These are phyloP conservation scores for Leontopithecus rosalia DNA, from an alignment of 2,797 vertebrate genomes.

Conservation along the genomic window DNA sequence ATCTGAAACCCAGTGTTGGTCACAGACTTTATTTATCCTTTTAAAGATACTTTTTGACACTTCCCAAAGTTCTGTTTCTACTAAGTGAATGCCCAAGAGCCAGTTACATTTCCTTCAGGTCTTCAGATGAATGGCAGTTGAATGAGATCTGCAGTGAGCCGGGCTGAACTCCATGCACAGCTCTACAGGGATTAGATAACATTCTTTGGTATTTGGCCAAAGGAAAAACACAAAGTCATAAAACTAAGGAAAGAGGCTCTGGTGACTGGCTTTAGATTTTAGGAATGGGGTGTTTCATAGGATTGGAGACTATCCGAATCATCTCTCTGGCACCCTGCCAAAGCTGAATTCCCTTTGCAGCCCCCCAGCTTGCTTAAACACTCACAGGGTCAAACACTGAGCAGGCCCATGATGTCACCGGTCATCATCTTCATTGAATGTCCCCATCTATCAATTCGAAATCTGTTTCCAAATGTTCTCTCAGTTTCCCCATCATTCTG, in stretches of 20 bases:
- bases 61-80: constrained; percentile 33
- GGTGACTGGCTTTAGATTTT: not conserved
- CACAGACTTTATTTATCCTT: not conserved
- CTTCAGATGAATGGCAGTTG: not conserved
- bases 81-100: not conserved
- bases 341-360: no score
- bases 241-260: not conserved
- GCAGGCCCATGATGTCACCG: not conserved
- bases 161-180: not conserved
- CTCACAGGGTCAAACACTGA: not conserved
- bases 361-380: not conserved
- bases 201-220: not conserved
- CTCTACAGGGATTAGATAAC: not conserved
- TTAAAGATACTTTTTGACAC: not conserved
- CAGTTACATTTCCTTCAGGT: not conserved
- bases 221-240: not conserved
- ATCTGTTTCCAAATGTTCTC: not conserved
- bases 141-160: not conserved
- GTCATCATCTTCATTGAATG: not conserved
- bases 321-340: not conserved
- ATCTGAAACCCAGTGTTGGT: not conserved
- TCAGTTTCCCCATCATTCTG: not conserved
- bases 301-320: not conserved
- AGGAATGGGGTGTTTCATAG: not conserved
- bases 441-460: not conserved